A percentile compares a stretch with the other conserved stretches of the same genome.
phyloP scores from a whole-genome alignment of 1,140 invertebrate genomes.

The Caenorhabditis briggsae region DNA sequence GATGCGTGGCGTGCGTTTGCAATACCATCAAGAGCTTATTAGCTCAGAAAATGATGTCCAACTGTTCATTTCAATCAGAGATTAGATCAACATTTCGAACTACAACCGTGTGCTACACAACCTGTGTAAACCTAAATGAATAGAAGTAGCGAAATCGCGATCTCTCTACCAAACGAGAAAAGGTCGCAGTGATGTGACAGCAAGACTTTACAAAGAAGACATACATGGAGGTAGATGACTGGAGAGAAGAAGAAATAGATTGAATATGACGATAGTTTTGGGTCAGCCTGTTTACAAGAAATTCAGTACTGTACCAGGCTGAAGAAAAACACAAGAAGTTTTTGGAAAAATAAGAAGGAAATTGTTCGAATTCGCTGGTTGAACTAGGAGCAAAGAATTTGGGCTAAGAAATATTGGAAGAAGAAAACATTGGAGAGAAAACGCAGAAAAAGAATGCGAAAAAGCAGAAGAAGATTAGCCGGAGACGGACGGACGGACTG shows the following conservation, averaged over 20 bases:
- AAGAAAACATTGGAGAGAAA: conserved; percentile 21
- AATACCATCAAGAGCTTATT: too few relatives aligned
- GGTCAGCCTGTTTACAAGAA: not conserved
- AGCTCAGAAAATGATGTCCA: too few relatives aligned
- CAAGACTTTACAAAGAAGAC: too few relatives aligned
- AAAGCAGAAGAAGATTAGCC: conserved; percentile 52
- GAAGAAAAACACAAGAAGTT: not conserved
- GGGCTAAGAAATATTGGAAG: conserved; percentile 28
- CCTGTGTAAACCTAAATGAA: too few relatives aligned
- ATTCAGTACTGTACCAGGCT: too few relatives aligned
- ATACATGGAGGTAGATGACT: not conserved
- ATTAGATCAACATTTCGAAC: not conserved
- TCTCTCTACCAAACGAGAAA: too few relatives aligned
- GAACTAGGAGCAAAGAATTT: not conserved
- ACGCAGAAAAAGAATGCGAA: conserved; percentile 26
- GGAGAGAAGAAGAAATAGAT: not conserved
- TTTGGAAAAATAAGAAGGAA: not conserved
- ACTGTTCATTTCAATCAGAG: not conserved
- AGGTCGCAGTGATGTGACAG: too few relatives aligned
- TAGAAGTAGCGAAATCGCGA: too few relatives aligned
- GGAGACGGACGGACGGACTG: conserved; percentile 50
- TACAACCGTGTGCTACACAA: not conserved
- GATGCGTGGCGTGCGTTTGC: too few relatives aligned
- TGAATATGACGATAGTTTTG: not conserved
- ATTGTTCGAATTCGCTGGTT: conserved; percentile 17